Percentiles rank a stretch among this genome's conserved stretches.
Conservation (phyloP, 2,888 invertebrate species). For the Fissipunctia ypsillon region DNA sequence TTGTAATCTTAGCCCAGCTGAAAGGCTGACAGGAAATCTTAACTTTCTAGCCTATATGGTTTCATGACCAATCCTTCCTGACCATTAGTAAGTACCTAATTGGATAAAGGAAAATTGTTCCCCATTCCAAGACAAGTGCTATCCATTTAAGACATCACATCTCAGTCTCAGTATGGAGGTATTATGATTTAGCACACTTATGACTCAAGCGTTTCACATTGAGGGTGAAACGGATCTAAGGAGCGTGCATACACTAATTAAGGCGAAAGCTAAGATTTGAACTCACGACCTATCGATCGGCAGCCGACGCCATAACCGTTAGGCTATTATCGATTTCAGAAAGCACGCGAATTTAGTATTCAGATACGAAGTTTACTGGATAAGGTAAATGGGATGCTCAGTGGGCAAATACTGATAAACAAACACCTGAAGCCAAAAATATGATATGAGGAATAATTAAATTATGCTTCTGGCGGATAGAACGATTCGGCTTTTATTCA, state of each 20-base stretch:
- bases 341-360: constrained; percentile 12
- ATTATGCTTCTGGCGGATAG: not conserved
- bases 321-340: constrained; percentile 4
- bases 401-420: not conserved
- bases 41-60: not conserved
- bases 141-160: constrained; percentile 73
- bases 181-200: constrained; percentile 88
- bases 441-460: not conserved
- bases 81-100: not conserved
- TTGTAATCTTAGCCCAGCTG: not conserved
- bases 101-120: constrained; percentile 76
- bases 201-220: constrained; percentile 90
- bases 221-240: constrained; percentile 89
- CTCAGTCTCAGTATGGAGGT: constrained; percentile 86
- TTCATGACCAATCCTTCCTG: too few relatives aligned
- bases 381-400: not conserved
- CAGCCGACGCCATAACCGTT: constrained; percentile 36
- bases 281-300: constrained; percentile 46
- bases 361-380: not conserved
- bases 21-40: not conserved
- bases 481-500: not conserved
- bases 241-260: constrained; percentile 78
- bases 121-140: constrained; percentile 84
- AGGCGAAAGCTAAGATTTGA: constrained; percentile 34
- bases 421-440: not conserved